Evolutionary conservation across 2,797 vertebrate species (phyloP), one percentile per base, ranked within the genome.

Genomic region (Pipistrellus pipistrellus): DNA sequence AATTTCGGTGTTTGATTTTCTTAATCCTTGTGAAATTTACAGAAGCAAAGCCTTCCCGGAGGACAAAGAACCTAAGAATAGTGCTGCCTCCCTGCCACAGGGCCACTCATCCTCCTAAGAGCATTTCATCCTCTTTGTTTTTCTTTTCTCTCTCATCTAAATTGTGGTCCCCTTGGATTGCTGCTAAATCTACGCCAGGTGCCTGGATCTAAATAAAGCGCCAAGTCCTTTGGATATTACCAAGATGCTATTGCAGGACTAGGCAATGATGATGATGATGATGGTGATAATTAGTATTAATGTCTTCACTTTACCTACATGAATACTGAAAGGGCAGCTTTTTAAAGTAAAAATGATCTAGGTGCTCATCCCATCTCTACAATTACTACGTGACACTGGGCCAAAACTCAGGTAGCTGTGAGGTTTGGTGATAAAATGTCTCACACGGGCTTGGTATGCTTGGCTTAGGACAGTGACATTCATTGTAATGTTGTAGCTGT

Each of bases 1-100:
- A 88, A 81, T 95, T 91, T 88, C 76, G 13, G 53, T 95, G 90
- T 97, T 75, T 90, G 91, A 85, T 77, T 85, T 66, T 90, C 71
- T 91, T 96, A 96, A 96, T 94, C 94, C 89, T 96, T 46, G 44
- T 94, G 96, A 97, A 96, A 96, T 96, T 96, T 96, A 95, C 91
- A 83, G 75, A 97, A 85, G 93, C 64, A 82, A 92, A 88, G 85
- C 80, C 92, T 72, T 94, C 53, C 85, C 30, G 57, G 78, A 95
- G 94, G 95, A 95, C 91, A 94, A 93, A 94, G 94, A 71, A 18
- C 44, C 93, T 44, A 38, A 64, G 93, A 85, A 51, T 8, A 41
- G 27, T 32, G 41, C 44, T 69, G 81, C 68, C 23, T 88, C 48
- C 41, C 84, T 48, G 57, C 48, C 32, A 32, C 44, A 44, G 0